phyloP scores from a whole-genome alignment of 2,113 vertebrate species.

The Gasterosteus nipponicus region DNA sequence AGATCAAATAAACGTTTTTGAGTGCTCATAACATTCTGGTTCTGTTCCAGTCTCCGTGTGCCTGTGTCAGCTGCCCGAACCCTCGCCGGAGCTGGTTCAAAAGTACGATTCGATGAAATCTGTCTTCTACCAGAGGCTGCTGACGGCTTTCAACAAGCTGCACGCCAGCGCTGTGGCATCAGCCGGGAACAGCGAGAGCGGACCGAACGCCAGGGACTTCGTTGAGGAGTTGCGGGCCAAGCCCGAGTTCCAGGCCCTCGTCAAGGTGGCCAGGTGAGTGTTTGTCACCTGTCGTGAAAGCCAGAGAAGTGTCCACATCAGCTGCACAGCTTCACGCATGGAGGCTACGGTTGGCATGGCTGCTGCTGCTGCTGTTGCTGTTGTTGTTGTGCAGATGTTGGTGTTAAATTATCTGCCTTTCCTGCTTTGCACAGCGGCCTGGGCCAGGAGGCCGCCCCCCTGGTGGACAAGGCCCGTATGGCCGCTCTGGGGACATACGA shows the following conservation, averaged over 20 bases:
- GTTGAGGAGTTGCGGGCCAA: background rate
- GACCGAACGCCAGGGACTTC: background rate
- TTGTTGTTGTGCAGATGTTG: background rate
- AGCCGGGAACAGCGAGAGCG: rapidly evolving
- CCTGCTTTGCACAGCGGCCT: constrained; percentile 57
- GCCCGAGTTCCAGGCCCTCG: constrained; percentile 32
- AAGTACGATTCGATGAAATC: constrained; percentile 68
- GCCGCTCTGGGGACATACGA: constrained; percentile 69
- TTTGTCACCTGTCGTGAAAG: background rate
- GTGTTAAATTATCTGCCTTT: constrained; percentile 1
- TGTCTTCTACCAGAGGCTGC: constrained; percentile 62
- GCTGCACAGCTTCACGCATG: background rate
- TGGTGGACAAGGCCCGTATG: constrained; percentile 64
- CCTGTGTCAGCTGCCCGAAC: constrained; percentile 54
- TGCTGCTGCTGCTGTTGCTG: no score
- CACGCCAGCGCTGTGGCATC: background rate
- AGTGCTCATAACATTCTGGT: background rate
- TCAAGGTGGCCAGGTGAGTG: constrained; percentile 68
- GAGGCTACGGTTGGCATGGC: no score
- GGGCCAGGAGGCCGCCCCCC: constrained; percentile 52
- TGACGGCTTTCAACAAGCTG: constrained; percentile 19
- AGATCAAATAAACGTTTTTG: background rate
- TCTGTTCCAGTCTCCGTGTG: constrained; percentile 73
- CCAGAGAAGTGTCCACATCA: background rate
- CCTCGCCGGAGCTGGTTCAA: constrained; percentile 69